Evolutionary conservation across 2,888 invertebrate species (phyloP).

Genomic region (Caenorhabditis sp.): DNA sequence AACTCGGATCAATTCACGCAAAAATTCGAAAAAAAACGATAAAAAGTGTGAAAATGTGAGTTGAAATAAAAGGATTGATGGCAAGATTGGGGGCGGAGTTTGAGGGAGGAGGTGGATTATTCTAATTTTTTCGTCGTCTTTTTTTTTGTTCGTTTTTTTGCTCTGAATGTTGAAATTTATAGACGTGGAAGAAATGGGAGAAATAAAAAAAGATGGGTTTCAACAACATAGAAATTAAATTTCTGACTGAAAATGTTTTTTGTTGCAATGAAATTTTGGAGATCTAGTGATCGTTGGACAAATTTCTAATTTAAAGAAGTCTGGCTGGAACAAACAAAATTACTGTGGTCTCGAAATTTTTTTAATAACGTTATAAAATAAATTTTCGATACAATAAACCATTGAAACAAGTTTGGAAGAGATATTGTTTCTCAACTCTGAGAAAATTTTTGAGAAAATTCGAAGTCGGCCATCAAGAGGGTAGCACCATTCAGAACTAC

Average conservation of each 20-base stretch:
- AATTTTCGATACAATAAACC: too few relatives aligned
- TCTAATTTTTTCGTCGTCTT: neutral
- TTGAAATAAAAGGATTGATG: neutral
- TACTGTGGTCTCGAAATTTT: too few relatives aligned
- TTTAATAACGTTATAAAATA: too few relatives aligned
- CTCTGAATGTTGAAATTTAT: neutral
- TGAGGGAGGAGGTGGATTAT: neutral
- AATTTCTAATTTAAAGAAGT: too few relatives aligned
- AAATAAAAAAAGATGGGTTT: neutral
- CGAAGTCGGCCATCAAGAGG: too few relatives aligned
- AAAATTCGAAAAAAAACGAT: neutral
- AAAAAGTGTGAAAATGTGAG: neutral
- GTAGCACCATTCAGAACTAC: too few relatives aligned
- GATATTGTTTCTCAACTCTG: too few relatives aligned
- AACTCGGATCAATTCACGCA: neutral
- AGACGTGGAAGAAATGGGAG: neutral
- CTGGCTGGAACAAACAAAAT: too few relatives aligned
- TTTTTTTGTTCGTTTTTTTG: neutral
- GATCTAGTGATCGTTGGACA: too few relatives aligned
- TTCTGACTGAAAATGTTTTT: neutral
- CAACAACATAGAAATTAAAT: neutral
- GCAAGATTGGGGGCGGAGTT: neutral
- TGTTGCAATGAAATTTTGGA: neutral
- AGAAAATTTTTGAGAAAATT: too few relatives aligned
- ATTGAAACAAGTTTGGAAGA: too few relatives aligned